These are phyloP conservation scores for Nasonovia ribisnigri DNA, from an alignment of 2,888 invertebrate species.

Conservation along the genomic window DNA sequence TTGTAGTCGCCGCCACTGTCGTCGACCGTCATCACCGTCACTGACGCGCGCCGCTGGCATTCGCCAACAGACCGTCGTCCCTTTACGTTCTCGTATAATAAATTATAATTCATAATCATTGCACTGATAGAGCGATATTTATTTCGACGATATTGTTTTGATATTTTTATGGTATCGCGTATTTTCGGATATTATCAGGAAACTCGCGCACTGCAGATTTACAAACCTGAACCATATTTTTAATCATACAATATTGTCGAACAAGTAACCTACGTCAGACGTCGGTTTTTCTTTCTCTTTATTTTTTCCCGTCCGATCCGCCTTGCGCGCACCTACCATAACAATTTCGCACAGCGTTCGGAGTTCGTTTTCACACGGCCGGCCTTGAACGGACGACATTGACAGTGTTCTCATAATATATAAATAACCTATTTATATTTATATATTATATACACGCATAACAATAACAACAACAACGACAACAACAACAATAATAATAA, in stretches of 20 bases:
- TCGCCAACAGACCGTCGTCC: background rate
- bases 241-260: background rate
- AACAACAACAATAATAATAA: background rate
- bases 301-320: background rate
- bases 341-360: too few species aligned
- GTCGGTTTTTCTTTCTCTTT: background rate
- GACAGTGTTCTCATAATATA: conserved; percentile 16
- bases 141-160: too few species aligned
- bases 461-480: too few species aligned
- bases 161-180: background rate
- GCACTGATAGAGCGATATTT: too few species aligned
- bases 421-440: background rate
- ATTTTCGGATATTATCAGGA: background rate
- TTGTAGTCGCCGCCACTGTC: background rate
- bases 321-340: background rate
- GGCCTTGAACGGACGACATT: conserved; percentile 51
- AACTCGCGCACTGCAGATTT: background rate
- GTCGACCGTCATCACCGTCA: background rate
- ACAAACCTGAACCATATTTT: background rate
- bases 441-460: background rate
- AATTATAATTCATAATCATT: background rate
- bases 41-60: background rate
- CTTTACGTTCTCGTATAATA: background rate
- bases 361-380: background rate
- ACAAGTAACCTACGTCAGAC: background rate